phyloP scores from a whole-genome alignment of 2,888 invertebrate species.

The Scaptomyza parva region DNA sequence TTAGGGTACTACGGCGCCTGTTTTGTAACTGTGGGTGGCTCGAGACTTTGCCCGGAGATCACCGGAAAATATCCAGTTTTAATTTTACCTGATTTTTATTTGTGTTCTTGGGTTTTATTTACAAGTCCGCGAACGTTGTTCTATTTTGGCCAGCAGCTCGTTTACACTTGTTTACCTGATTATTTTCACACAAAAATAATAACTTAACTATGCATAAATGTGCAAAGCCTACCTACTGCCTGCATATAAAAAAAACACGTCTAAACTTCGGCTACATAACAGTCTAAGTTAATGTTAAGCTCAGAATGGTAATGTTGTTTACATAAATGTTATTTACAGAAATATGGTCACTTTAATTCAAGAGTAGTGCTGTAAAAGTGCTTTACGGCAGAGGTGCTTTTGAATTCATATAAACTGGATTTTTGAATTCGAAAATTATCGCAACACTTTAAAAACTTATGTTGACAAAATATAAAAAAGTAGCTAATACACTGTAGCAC shows the following conservation, averaged over 20 bases:
- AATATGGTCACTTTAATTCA: slow-evolving; percentile 15
- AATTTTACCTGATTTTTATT: slow-evolving; percentile 38
- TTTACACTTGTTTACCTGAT: slow-evolving; percentile 16
- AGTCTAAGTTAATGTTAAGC: slow-evolving; percentile 33
- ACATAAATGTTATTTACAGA: slow-evolving; percentile 7
- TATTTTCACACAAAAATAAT: slow-evolving; percentile 45
- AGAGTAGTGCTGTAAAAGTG: slow-evolving; percentile 10
- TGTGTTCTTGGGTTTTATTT: slow-evolving; percentile 3
- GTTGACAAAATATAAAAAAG: not conserved
- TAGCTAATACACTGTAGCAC: not conserved
- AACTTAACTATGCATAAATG: slow-evolving; percentile 48
- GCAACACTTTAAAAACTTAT: not conserved
- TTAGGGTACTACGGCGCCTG: slow-evolving; percentile 33
- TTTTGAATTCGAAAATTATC: not conserved
- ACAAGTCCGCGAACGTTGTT: not conserved
- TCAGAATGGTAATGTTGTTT: slow-evolving; percentile 49
- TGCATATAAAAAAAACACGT: slow-evolving; percentile 52
- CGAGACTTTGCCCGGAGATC: slow-evolving; percentile 23
- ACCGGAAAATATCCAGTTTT: slow-evolving; percentile 16
- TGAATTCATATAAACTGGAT: not conserved
- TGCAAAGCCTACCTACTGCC: slow-evolving; percentile 42
- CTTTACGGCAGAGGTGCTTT: not conserved
- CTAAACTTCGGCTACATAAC: slow-evolving; percentile 44
- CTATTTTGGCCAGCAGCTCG: slow-evolving; percentile 11
- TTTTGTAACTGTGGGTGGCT: slow-evolving; percentile 41